Percentiles rank a stretch among this genome's conserved stretches.
Conservation (phyloP, 2,797 vertebrate species). For the Martes flavigula region DNA sequence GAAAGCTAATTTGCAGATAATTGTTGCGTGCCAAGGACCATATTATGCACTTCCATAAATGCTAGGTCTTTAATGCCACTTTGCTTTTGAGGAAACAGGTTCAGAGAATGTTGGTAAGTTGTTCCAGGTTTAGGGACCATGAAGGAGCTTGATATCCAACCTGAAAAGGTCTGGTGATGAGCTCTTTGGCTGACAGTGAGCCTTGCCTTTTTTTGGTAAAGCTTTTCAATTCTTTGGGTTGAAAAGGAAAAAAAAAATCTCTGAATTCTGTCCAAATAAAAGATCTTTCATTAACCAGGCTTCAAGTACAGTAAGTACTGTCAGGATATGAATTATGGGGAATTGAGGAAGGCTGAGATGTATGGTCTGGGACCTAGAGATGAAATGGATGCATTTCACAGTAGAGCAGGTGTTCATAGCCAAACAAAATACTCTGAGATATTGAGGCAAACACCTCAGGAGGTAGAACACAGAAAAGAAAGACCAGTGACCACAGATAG, state of each 20-base stretch:
- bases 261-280: neutral
- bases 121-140: neutral
- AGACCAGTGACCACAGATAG: neutral
- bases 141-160: neutral
- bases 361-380: neutral
- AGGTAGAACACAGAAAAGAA: neutral
- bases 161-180: neutral
- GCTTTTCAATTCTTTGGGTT: neutral
- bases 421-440: neutral
- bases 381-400: neutral
- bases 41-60: neutral
- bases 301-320: neutral
- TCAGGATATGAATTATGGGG: neutral
- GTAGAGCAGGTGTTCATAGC: neutral
- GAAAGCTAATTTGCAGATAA: neutral
- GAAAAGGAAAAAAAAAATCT: neutral
- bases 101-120: neutral
- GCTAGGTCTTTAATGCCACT: neutral
- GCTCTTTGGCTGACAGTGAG: neutral
- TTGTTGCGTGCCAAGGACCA: neutral
- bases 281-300: neutral
- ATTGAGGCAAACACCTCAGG: neutral
- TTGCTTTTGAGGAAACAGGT: constrained; percentile 34
- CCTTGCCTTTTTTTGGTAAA: neutral
- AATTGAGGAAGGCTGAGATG: neutral